Conservation (phyloP, 1,140 invertebrate species). For the Drosophila ironensis region DNA sequence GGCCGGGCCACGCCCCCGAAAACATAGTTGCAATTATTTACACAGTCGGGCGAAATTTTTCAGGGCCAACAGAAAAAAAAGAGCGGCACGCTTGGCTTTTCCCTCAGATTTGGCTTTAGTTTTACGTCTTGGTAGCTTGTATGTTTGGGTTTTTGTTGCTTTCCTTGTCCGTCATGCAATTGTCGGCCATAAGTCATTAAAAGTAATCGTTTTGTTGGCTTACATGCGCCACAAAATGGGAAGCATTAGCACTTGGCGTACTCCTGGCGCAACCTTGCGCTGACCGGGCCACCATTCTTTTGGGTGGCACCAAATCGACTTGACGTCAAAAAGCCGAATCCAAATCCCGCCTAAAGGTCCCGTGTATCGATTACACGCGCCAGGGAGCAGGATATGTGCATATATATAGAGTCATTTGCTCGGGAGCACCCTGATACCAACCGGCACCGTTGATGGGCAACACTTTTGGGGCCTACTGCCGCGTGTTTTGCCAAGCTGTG, state of each 20-base stretch:
- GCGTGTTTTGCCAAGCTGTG: conserved; percentile 27
- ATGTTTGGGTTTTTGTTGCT: too few species aligned
- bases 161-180: conserved; percentile 56
- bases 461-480: conserved; percentile 23
- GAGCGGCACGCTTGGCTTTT: conserved; percentile 48
- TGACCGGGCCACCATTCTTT: conserved; percentile 24
- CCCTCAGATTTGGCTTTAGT: background rate
- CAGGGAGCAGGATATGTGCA: background rate
- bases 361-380: conserved; percentile 47
- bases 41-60: conserved; percentile 46
- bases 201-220: conserved; percentile 78
- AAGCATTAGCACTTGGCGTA: conserved; percentile 70
- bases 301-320: conserved; percentile 13
- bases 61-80: conserved; percentile 56
- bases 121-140: too few species aligned
- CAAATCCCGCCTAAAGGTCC: conserved; percentile 3
- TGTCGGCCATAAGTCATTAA: conserved; percentile 78
- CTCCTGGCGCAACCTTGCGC: conserved; percentile 61
- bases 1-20: conserved; percentile 13
- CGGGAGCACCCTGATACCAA: conserved; percentile 29
- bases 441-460: conserved; percentile 28
- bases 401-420: too few species aligned
- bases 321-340: conserved; percentile 21
- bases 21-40: conserved; percentile 49
- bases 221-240: conserved; percentile 71